phyloP scores from a whole-genome alignment of 1,140 invertebrate genomes.

The Cyphomyrmex costatus region DNA sequence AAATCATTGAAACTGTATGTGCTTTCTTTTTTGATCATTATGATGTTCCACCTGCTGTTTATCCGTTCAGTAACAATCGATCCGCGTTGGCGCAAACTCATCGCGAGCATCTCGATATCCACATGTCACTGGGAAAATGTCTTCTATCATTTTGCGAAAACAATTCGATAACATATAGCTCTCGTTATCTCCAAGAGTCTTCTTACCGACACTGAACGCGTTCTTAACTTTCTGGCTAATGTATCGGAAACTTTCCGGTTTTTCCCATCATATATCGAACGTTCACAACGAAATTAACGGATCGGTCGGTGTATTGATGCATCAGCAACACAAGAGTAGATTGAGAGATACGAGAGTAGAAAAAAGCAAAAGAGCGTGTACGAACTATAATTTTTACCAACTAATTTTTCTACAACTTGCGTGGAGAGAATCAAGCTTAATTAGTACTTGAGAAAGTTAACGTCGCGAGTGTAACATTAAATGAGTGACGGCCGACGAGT shows the following conservation, averaged over 20 bases:
- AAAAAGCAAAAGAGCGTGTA: neutral
- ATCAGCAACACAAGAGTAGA: neutral
- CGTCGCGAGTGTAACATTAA: slow-evolving; percentile 26
- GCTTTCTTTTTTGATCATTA: neutral
- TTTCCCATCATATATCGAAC: slow-evolving; percentile 48
- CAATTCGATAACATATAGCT: slow-evolving; percentile 65
- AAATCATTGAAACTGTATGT: slow-evolving; percentile 9
- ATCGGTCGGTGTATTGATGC: neutral
- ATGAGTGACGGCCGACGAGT: slow-evolving; percentile 27
- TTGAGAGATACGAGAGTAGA: neutral
- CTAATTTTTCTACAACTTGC: no score
- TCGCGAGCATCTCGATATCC: slow-evolving; percentile 54
- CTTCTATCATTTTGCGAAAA: slow-evolving; percentile 69
- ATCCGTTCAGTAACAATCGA: slow-evolving; percentile 52
- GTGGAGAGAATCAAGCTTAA: neutral
- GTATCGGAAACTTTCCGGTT: slow-evolving; percentile 48
- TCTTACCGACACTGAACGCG: neutral
- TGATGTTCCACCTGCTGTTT: slow-evolving; percentile 3
- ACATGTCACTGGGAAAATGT: slow-evolving; percentile 69
- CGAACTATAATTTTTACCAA: slow-evolving; percentile 11
- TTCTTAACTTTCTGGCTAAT: slow-evolving; percentile 33
- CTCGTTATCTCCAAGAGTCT: slow-evolving; percentile 43
- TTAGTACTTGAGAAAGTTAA: neutral
- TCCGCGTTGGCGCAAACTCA: slow-evolving; percentile 51
- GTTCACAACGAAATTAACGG: slow-evolving; percentile 44